These are phyloP conservation scores for Pangasianodon gigas DNA, from an alignment of 2,113 vertebrate species.

Conservation along the genomic window DNA sequence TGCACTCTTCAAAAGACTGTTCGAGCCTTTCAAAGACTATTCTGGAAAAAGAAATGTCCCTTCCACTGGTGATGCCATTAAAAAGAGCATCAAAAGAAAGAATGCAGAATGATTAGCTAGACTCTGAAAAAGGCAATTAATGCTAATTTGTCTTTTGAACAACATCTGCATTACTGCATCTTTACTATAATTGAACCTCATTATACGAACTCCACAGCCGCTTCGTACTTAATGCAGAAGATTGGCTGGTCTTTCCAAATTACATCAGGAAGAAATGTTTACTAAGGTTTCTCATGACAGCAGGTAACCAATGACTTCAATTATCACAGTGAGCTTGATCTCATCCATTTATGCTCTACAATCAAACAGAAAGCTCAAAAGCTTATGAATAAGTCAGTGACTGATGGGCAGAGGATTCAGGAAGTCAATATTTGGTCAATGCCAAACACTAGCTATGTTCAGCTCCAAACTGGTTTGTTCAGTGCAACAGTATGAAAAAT, in stretches of 20 bases:
- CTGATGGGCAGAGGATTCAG: neutral
- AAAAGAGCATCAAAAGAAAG: constrained; percentile 1
- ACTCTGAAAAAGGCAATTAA: neutral
- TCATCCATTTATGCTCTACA: neutral
- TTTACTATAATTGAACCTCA: neutral
- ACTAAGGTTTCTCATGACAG: neutral
- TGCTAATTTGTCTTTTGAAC: constrained; percentile 17
- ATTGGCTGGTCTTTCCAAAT: neutral
- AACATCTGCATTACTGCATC: neutral
- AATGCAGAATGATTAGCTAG: neutral
- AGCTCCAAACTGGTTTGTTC: no score
- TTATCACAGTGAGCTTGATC: neutral
- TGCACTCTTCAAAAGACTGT: neutral
- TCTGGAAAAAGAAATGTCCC: neutral
- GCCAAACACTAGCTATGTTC: neutral
- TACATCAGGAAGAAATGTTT: constrained; percentile 17
- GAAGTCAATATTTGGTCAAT: constrained; percentile 28
- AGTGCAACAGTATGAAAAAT: neutral
- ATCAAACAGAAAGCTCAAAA: constrained; percentile 25
- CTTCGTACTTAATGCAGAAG: no score
- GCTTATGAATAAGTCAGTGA: constrained; percentile 20
- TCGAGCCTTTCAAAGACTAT: neutral
- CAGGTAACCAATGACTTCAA: neutral
- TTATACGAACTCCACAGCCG: neutral
- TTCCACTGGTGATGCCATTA: neutral